Evolutionary conservation across 2,888 invertebrate species (phyloP), one percentile per base, ranked within the genome.

Genomic region (Mythimna loreyi): DNA sequence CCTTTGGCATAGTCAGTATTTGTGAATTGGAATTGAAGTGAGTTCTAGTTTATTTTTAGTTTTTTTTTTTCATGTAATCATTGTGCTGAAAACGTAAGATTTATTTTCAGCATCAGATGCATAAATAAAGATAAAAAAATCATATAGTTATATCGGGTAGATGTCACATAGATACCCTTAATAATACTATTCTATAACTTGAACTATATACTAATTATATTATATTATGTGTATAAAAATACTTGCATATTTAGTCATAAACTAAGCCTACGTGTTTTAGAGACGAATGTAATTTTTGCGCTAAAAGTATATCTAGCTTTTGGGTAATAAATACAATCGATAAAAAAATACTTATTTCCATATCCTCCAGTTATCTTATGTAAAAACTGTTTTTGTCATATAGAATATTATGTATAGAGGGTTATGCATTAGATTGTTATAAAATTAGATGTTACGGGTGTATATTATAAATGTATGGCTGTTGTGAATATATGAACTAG

Each of bases 351-450:
- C 68, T 61, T 80, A 79, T 79, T 82, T 79, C 75, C 80, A 78
- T 83, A 84, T 82, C 85, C 85, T 82, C 83, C 81, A 82, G 74
- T 88, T 87, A 84, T 84, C 77, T 85, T 85, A 83, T 88, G 86
- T 88, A 84, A 82, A 87, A 89, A 85, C 78, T 84, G 78, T 84
- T 87, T 86, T 84, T 84, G 86, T 86, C 85, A 81, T 84, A 87
- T 83, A 84, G 83, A 75, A 67, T 82, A 82, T 75, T 71, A 85
- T 87, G 86, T 90, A 91, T 90, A 91, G 89, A 85, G 85, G 89
- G 87, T 91, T 92, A 90, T 78, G 84, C 87, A 87, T 89, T 93
- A 92, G 90, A 92, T 91, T 90, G 92, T 94, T 94, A 90, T 90
- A 80, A 87, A 90, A 86, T 89, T 92, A 91, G 90, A 83, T 85